phyloP scores from a whole-genome alignment of 2,113 vertebrate genomes.

The Dipodomys spectabilis region DNA sequence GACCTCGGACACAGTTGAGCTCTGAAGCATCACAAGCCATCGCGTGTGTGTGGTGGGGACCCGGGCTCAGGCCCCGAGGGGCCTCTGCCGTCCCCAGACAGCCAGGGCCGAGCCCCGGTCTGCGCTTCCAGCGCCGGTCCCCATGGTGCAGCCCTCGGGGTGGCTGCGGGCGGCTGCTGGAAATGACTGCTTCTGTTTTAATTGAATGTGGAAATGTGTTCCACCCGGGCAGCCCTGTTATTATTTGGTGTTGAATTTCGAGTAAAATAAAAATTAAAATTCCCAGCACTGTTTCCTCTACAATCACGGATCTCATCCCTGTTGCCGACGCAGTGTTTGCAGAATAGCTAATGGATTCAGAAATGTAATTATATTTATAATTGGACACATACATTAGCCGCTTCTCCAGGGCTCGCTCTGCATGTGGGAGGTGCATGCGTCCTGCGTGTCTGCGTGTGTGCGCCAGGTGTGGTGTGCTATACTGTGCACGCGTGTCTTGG shows the following conservation, averaged over 20 bases:
- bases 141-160: fast-evolving
- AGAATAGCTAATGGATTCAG: background rate
- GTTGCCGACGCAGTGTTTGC: background rate
- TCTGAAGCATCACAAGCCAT: background rate
- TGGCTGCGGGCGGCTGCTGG: fast-evolving
- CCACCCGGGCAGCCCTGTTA: background rate
- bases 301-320: conserved; percentile 25
- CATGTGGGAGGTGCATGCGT: background rate
- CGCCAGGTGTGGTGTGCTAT: no score
- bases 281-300: background rate
- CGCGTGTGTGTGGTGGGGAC: background rate
- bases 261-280: conserved; percentile 68
- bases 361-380: conserved; percentile 52
- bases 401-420: background rate
- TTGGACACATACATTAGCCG: conserved; percentile 6
- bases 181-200: background rate
- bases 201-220: conserved; percentile 10
- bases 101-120: fast-evolving
- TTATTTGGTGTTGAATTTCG: conserved; percentile 55
- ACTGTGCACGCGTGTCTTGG: background rate
- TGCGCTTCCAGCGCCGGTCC: background rate
- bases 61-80: fast-evolving
- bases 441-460: background rate
- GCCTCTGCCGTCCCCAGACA: fast-evolving
- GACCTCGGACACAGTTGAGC: background rate